These are phyloP conservation scores for Hyposmocoma kahamanoa DNA, from an alignment of 1,140 invertebrate species.

Conservation along the genomic window DNA sequence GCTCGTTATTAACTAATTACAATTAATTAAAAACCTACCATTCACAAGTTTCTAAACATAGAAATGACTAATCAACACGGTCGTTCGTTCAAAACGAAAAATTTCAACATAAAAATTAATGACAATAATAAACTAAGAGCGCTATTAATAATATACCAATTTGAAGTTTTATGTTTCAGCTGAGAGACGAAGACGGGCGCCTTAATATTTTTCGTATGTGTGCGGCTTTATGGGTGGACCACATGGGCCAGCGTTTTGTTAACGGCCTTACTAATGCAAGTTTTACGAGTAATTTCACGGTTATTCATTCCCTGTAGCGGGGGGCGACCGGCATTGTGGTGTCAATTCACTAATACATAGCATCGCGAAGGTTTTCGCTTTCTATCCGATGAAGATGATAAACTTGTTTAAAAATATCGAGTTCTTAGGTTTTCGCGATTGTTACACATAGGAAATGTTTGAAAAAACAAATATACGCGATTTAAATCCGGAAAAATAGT, in stretches of 20 bases:
- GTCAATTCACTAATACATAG: neutral
- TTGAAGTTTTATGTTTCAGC: conserved; percentile 37
- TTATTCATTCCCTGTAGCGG: conserved; percentile 56
- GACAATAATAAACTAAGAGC: conserved; percentile 43
- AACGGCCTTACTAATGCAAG: conserved; percentile 59
- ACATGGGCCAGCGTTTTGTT: conserved; percentile 53
- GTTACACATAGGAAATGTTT: neutral
- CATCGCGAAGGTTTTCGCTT: neutral
- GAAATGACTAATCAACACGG: neutral
- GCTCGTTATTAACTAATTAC: neutral
- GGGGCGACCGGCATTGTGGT: conserved; percentile 13
- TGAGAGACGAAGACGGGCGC: conserved; percentile 26
- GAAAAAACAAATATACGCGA: neutral
- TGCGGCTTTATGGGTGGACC: conserved; percentile 53
- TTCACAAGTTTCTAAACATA: neutral
- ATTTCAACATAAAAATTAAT: conserved; percentile 16
- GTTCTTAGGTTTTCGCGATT: too few relatives aligned
- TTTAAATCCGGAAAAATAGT: neutral
- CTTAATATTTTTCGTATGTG: conserved; percentile 39
- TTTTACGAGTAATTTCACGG: conserved; percentile 71
- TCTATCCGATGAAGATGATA: neutral
- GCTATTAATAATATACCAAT: conserved; percentile 49
- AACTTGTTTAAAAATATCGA: too few relatives aligned
- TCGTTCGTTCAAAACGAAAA: neutral
- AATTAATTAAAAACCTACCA: neutral